These are phyloP conservation scores for Mallotus villosus DNA, from an alignment of 2,797 vertebrate genomes.

Conservation along the genomic window DNA sequence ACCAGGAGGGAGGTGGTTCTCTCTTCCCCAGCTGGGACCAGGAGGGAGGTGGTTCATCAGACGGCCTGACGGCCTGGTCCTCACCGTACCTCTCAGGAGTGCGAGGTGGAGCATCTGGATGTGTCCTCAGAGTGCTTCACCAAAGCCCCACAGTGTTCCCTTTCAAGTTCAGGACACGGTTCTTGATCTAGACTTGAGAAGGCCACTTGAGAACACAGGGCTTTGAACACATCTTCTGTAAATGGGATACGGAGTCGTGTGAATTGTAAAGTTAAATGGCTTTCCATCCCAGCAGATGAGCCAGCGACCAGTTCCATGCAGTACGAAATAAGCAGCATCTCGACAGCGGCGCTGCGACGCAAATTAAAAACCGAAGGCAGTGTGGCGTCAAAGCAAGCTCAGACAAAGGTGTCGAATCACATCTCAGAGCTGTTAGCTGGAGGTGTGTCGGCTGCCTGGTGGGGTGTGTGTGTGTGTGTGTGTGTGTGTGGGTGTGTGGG, in stretches of 20 bases:
- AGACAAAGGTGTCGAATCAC: slow-evolving; percentile 3
- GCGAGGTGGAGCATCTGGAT: not conserved
- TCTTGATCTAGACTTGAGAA: not conserved
- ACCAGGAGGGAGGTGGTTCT: not conserved
- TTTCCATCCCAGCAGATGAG: not conserved
- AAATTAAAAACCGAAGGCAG: not conserved
- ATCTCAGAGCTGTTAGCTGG: too few species aligned
- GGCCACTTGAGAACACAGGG: not conserved
- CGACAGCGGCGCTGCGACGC: not conserved
- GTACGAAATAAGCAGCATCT: not conserved
- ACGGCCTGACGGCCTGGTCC: too few species aligned
- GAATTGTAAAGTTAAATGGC: slow-evolving; percentile 10
- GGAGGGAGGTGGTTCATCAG: too few species aligned
- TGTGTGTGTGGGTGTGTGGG: too few species aligned
- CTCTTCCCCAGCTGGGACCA: slow-evolving; percentile 8
- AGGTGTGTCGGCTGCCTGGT: too few species aligned
- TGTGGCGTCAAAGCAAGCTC: not conserved
- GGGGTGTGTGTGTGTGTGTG: not conserved
- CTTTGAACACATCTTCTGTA: not conserved
- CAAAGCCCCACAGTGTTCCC: not conserved
- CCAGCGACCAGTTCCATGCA: not conserved
- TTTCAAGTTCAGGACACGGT: not conserved
- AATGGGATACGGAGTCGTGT: not conserved
- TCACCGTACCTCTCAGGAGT: not conserved
- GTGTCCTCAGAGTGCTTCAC: not conserved